A percentile compares a stretch with the other conserved stretches of the same genome.
phyloP scores from a whole-genome alignment of 2,797 vertebrate genomes.

The Darevskia nairensis region DNA sequence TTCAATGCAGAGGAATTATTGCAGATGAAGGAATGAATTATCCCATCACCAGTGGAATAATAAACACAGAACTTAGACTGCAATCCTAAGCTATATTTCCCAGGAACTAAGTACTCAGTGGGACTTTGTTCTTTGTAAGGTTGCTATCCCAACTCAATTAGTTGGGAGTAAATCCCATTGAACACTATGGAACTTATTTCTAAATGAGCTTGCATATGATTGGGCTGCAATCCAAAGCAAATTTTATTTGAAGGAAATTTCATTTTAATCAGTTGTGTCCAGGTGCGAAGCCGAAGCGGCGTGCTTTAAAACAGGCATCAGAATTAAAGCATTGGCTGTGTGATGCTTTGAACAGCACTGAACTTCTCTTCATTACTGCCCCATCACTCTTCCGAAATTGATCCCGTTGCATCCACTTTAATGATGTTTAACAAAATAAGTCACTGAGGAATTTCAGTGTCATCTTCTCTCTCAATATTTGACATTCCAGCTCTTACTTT shows the following conservation, averaged over 20 bases:
- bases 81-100: background rate
- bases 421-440: conserved; percentile 72
- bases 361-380: conserved; percentile 64
- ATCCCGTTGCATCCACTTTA: conserved; percentile 68
- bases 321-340: conserved; percentile 61
- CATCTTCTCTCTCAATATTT: conserved; percentile 36
- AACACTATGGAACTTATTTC: background rate
- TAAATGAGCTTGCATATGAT: background rate
- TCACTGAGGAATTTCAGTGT: conserved; percentile 65
- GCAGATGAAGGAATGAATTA: background rate
- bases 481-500: background rate
- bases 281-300: conserved; percentile 40
- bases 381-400: conserved; percentile 69
- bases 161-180: background rate
- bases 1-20: too few species aligned
- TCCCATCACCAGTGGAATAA: too few species aligned
- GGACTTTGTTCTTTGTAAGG: background rate
- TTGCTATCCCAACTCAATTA: background rate
- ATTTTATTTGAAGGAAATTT: background rate
- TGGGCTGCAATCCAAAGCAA: background rate
- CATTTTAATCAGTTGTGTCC: background rate
- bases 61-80: background rate
- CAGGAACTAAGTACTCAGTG: background rate
- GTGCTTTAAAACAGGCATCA: conserved; percentile 41
- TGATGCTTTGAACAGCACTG: conserved; percentile 31